Base-by-base conservation (phyloP, 2,113 vertebrate species). In the Phalacrocorax aristotelis region DNA sequence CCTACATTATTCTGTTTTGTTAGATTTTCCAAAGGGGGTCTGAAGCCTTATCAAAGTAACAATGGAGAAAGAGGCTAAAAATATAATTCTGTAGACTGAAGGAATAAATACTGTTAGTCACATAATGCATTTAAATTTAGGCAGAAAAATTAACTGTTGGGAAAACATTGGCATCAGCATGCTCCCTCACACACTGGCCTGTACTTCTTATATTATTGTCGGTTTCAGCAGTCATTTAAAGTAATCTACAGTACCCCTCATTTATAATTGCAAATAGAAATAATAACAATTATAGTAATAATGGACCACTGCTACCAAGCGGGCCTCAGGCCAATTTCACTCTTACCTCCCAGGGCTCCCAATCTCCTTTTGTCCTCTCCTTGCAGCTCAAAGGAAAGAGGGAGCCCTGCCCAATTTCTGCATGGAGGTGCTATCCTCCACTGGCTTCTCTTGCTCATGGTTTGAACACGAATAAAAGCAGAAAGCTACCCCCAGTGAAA, bases 401-500 rank as follows among this genome's bases (percentile, higher is more conserved):
- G 49, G 52, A 87, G 40, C 11, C 23, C 57, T 82, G 44, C 49
- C 42, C 18, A 40, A 1, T 72, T 75, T 69, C 77, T 60, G 42
- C 32, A 15, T 14, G 48, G 49, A 85, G 70, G 62, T 87, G 46
- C 58, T 69, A 72, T 55, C 46, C 58, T 95, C 74, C 54, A 72
- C 83, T 40, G 26, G 42, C 29, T 94, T 65, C 72, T 65, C 36
- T n/a, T 64, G 65, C 46, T 95, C 22, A 0, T 94, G 81, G 88
- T 78, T 87, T 89, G 84, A 95, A 91, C 64, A 1, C 55, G 78
- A 95, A 57, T 71, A 84, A 66, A 74, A 96, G 66, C 32, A 83
- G 44, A 87, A 90, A 90, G 71, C 77, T 83, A 83, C 38, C 14
- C 60, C 69, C 51, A 95, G 72, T 68, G 77, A 93, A 96, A 96